These are phyloP conservation scores for Pemphredon lugubris DNA, from an alignment of 2,888 invertebrate genomes.

Conservation along the genomic window DNA sequence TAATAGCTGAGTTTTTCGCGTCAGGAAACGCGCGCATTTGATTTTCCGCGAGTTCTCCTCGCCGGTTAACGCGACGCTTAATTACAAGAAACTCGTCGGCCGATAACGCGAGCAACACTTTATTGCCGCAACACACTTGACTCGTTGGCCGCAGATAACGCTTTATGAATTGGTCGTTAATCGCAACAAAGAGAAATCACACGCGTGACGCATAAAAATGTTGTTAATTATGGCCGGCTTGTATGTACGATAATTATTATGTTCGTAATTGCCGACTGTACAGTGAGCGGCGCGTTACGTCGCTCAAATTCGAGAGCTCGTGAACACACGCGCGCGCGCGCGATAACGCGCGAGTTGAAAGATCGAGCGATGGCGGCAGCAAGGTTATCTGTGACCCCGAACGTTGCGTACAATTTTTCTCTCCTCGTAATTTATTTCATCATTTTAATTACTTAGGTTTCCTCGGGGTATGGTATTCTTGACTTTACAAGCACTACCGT, in stretches of 20 bases:
- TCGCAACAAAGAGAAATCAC: slow-evolving; percentile 17
- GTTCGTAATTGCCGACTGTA: slow-evolving; percentile 47
- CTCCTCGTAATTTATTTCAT: slow-evolving; percentile 19
- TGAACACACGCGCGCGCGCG: no score
- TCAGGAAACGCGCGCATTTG: no score
- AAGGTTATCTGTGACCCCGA: slow-evolving; percentile 54
- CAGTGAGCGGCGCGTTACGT: slow-evolving; percentile 21
- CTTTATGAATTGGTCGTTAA: slow-evolving; percentile 44
- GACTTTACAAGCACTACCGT: background rate
- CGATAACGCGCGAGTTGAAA: slow-evolving; percentile 55
- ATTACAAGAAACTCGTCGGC: slow-evolving; percentile 1
- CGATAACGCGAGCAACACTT: slow-evolving; percentile 1
- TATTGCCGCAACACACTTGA: background rate
- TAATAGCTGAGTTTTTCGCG: no score
- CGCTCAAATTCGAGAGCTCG: slow-evolving; percentile 47
- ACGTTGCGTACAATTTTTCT: slow-evolving; percentile 28
- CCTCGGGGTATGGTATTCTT: no score
- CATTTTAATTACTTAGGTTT: slow-evolving; percentile 50
- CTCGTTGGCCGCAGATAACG: slow-evolving; percentile 17
- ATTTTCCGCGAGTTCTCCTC: no score
- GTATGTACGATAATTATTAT: slow-evolving; percentile 58
- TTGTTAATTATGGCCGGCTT: slow-evolving; percentile 48
- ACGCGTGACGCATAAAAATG: slow-evolving; percentile 36
- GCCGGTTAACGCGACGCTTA: no score
- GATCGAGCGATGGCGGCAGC: slow-evolving; percentile 48